phyloP scores from a whole-genome alignment of 2,888 invertebrate species.

The Hyposoter dolosus region DNA sequence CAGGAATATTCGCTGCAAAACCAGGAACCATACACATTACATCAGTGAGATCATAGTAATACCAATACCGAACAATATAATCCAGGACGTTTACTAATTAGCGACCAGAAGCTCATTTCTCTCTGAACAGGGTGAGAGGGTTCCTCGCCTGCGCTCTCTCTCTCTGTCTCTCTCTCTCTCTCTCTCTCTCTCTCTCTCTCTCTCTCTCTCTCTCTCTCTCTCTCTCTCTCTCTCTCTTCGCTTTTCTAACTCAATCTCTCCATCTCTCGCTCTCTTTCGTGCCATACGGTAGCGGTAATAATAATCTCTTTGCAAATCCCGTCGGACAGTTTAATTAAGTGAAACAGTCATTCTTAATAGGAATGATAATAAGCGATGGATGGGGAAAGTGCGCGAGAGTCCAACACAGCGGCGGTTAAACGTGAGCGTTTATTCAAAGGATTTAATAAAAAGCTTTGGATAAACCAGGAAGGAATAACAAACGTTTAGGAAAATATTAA shows the following conservation, averaged over 20 bases:
- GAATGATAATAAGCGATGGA: slow-evolving; percentile 69
- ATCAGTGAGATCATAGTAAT: slow-evolving; percentile 65
- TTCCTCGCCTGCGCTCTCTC: slow-evolving; percentile 15
- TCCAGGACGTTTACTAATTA: slow-evolving; percentile 70
- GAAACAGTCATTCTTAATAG: slow-evolving; percentile 70
- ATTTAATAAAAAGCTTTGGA: slow-evolving; percentile 51
- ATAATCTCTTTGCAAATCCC: slow-evolving; percentile 66
- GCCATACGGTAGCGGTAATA: slow-evolving; percentile 62
- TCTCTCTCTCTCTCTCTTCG: background rate
- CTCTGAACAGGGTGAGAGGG: slow-evolving; percentile 51
- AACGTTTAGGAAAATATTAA: slow-evolving; percentile 36
- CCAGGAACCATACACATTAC: slow-evolving; percentile 35
- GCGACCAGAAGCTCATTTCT: slow-evolving; percentile 63
- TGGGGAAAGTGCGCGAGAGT: slow-evolving; percentile 32
- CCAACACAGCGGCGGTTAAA: slow-evolving; percentile 47
- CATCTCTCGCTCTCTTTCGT: slow-evolving; percentile 3
- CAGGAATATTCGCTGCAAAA: slow-evolving; percentile 43
- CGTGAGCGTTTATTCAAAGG: slow-evolving; percentile 61
- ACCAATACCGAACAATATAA: slow-evolving; percentile 70
- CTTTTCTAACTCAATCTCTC: background rate
- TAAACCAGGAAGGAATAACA: slow-evolving; percentile 42
- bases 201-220: background rate
- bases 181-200: background rate
- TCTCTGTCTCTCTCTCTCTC: background rate
- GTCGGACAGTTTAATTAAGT: slow-evolving; percentile 74